Percentiles rank a stretch among this genome's conserved stretches.
Conservation (phyloP, 2,797 vertebrate species). For the Danio kyathit region DNA sequence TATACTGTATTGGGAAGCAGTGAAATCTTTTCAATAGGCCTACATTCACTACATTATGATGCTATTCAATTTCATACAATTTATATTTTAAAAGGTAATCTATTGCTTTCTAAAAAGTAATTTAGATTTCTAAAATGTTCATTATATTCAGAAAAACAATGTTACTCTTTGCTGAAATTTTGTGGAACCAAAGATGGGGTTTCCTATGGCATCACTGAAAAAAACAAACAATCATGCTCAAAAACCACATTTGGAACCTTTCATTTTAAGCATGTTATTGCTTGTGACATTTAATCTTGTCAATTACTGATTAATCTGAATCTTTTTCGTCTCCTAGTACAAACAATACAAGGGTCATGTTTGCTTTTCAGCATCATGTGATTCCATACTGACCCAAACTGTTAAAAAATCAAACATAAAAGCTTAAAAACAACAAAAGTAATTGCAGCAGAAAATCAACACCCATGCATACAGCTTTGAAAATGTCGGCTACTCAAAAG, state of each 20-base stretch:
- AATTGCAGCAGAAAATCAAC: no score
- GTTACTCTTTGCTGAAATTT: no score
- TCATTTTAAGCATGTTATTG: neutral
- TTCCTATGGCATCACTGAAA: no score
- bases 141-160: no score
- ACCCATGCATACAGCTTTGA: neutral
- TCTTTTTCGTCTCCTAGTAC: neutral
- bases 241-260: no score
- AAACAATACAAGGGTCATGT: conserved; percentile 41
- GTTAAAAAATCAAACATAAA: neutral
- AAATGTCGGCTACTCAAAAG: neutral
- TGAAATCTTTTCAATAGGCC: neutral
- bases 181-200: no score
- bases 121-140: no score
- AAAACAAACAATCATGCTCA: no score
- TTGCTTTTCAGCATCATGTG: conserved; percentile 18
- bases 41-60: neutral
- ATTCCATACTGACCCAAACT: neutral
- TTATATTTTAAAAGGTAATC: neutral
- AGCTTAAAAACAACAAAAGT: neutral
- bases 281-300: neutral
- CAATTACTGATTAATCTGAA: neutral
- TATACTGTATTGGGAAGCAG: neutral
- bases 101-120: no score
- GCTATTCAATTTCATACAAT: neutral